phyloP scores from a whole-genome alignment of 1,140 invertebrate genomes.

The Cherax destructor region DNA sequence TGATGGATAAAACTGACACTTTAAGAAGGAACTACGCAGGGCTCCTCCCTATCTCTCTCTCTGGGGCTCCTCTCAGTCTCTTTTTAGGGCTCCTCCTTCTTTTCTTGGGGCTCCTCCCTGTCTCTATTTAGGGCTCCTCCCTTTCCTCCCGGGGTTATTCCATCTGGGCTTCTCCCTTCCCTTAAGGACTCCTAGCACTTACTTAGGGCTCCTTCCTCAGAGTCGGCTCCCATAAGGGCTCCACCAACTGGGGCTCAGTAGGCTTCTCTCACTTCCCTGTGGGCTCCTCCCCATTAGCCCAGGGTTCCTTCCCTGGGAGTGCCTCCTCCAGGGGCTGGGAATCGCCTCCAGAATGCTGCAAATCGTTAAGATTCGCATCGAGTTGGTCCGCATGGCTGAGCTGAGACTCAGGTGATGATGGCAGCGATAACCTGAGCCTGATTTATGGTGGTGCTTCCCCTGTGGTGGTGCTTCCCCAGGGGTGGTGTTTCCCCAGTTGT shows the following conservation, averaged over 20 bases:
- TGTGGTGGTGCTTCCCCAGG: neutral
- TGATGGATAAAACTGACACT: too few relatives aligned
- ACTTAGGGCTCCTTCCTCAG: neutral
- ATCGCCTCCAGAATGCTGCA: neutral
- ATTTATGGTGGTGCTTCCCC: neutral
- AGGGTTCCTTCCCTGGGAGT: neutral
- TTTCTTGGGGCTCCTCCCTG: too few relatives aligned
- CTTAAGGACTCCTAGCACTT: too few relatives aligned
- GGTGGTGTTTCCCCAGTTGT: neutral
- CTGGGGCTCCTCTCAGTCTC: too few relatives aligned
- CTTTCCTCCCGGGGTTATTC: too few relatives aligned
- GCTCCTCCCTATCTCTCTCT: too few relatives aligned
- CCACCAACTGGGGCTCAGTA: neutral
- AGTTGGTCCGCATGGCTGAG: slow-evolving; percentile 1
- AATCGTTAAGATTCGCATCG: slow-evolving; percentile 1
- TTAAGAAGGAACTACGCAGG: too few relatives aligned
- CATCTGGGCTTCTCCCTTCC: too few relatives aligned
- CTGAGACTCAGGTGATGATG: neutral
- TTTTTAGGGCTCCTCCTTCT: too few relatives aligned
- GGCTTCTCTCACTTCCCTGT: neutral
- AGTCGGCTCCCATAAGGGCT: neutral
- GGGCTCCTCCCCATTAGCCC: neutral
- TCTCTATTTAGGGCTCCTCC: too few relatives aligned
- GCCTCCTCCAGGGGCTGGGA: too few relatives aligned
- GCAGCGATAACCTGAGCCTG: neutral